phyloP scores from a whole-genome alignment of 2,113 vertebrate species.

The Nothobranchius furzeri region DNA sequence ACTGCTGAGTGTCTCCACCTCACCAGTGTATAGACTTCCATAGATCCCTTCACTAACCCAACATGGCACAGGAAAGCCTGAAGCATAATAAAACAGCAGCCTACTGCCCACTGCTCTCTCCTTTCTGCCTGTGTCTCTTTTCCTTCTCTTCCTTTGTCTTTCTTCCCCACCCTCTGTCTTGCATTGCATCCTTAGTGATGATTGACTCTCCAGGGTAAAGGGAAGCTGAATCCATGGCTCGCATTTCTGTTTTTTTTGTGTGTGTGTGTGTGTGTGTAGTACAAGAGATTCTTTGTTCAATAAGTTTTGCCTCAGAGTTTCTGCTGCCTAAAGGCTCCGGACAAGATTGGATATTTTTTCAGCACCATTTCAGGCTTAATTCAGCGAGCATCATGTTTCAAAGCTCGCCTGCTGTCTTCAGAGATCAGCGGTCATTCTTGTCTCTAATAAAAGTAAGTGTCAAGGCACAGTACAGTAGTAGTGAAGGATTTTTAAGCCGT shows the following conservation, averaged over 20 bases:
- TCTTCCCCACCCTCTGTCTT: slow-evolving; percentile 46
- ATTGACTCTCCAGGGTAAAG: slow-evolving; percentile 77
- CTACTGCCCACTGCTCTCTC: slow-evolving; percentile 10
- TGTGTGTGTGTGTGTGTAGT: slow-evolving; percentile 54
- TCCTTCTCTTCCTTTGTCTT: slow-evolving; percentile 32
- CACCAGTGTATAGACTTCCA: slow-evolving; percentile 35
- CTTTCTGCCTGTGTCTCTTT: slow-evolving; percentile 27
- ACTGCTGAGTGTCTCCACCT: slow-evolving; percentile 54
- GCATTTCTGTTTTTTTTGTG: slow-evolving; percentile 75
- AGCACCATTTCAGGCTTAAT: slow-evolving; percentile 71
- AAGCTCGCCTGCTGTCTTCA: slow-evolving; percentile 34
- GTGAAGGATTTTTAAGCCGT: slow-evolving; percentile 30
- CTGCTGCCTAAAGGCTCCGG: slow-evolving; percentile 57
- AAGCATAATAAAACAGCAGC: slow-evolving; percentile 45
- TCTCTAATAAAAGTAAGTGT: slow-evolving; percentile 38
- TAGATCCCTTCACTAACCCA: slow-evolving; percentile 49
- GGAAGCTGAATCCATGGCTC: slow-evolving; percentile 68
- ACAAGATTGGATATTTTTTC: slow-evolving; percentile 70
- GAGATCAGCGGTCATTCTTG: slow-evolving; percentile 37
- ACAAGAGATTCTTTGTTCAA: slow-evolving; percentile 78
- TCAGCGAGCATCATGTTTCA: slow-evolving; percentile 58
- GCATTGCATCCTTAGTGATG: slow-evolving; percentile 71
- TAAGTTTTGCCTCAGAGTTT: slow-evolving; percentile 65
- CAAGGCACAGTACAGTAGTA: slow-evolving; percentile 6
- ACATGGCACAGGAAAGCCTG: slow-evolving; percentile 51